Evolutionary conservation across 2,113 vertebrate genomes (phyloP).

Genomic region (Neopipo cinnamomea): DNA sequence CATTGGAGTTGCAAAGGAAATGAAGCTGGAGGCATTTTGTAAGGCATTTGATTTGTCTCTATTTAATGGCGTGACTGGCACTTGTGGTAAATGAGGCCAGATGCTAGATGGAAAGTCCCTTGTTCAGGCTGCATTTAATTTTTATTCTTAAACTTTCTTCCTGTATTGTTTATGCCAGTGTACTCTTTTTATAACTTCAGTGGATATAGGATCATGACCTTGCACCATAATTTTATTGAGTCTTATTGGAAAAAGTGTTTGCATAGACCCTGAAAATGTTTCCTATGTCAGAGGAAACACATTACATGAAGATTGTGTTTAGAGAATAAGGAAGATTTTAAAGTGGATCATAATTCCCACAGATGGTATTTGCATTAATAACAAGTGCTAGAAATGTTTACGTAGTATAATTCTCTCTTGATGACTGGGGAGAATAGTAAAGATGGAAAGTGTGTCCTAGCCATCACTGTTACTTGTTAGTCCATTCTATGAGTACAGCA

Average conservation of each 20-base stretch:
- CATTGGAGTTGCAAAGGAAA: neutral
- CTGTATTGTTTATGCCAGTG: neutral
- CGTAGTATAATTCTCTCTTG: neutral
- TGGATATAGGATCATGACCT: neutral
- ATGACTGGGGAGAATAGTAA: neutral
- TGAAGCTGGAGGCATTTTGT: neutral
- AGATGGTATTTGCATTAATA: neutral
- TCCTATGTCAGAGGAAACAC: neutral
- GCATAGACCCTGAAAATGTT: neutral
- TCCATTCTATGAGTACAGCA: neutral
- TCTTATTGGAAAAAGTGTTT: neutral
- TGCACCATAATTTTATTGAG: neutral
- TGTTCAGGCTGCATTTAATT: neutral
- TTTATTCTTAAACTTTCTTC: neutral
- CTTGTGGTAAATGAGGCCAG: neutral
- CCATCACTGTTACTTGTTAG: neutral
- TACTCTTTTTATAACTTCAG: neutral
- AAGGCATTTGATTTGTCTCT: neutral
- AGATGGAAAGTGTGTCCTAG: slow-evolving; percentile 23
- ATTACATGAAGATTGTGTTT: neutral
- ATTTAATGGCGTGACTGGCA: neutral
- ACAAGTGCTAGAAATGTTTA: neutral
- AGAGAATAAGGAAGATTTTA: neutral
- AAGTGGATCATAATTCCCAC: neutral
- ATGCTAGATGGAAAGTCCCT: neutral